These are phyloP conservation scores for Orchesella cincta DNA, from an alignment of 1,140 invertebrate genomes.

Conservation along the genomic window DNA sequence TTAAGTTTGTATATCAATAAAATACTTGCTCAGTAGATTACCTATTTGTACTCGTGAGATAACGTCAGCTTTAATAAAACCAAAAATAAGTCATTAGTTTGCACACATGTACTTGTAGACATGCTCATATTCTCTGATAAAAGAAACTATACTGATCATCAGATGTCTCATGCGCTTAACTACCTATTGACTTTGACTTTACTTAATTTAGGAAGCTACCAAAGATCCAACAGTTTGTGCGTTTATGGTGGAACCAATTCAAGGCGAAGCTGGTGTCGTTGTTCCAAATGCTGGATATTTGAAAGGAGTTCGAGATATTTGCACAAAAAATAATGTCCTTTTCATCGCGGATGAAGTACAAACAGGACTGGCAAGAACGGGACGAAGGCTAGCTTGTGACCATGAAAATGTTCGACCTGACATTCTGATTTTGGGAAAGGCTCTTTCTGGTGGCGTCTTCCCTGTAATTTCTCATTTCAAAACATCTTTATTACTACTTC, in stretches of 20 bases:
- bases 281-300: conserved; percentile 90
- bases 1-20: too few relatives aligned
- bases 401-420: conserved; percentile 92
- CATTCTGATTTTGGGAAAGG: conserved; percentile 93
- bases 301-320: conserved; percentile 81
- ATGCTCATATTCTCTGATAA: too few relatives aligned
- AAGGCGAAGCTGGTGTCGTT: conserved; percentile 96
- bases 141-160: too few relatives aligned
- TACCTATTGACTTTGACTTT: too few relatives aligned
- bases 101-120: too few relatives aligned
- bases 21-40: too few relatives aligned
- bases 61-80: too few relatives aligned
- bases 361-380: conserved; percentile 87
- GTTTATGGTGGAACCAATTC: conserved; percentile 99
- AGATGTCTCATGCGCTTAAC: too few relatives aligned
- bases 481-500: too few relatives aligned
- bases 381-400: conserved; percentile 83
- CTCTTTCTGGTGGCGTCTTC: conserved; percentile 92
- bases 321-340: conserved; percentile 90
- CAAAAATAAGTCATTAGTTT: too few relatives aligned
- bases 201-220: conserved; percentile 63
- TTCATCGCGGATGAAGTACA: conserved; percentile 99
- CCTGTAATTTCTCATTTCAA: too few relatives aligned
- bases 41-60: too few relatives aligned
- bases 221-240: conserved; percentile 84